phyloP scores from a whole-genome alignment of 2,888 invertebrate species.

The Hylaea fasciaria region DNA sequence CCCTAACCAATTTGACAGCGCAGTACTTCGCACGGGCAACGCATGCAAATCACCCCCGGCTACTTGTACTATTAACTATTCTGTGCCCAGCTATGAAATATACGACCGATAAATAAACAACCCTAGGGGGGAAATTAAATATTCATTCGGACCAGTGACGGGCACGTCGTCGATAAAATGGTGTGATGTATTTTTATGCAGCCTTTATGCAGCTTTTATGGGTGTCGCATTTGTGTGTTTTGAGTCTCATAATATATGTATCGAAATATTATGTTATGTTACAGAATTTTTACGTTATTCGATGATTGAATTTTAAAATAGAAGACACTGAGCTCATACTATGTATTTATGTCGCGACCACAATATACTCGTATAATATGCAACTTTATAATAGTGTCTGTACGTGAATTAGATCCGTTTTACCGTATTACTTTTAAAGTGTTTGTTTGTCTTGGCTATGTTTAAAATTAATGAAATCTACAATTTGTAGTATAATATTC shows the following conservation, averaged over 20 bases:
- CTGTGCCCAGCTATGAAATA: slow-evolving; percentile 74
- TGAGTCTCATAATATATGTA: slow-evolving; percentile 30
- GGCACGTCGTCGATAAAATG: slow-evolving; percentile 48
- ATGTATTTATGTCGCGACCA: no score
- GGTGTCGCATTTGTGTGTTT: slow-evolving; percentile 32
- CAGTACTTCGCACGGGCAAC: slow-evolving; percentile 51
- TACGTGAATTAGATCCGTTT: no score
- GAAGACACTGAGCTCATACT: no score
- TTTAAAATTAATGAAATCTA: no score
- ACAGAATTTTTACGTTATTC: not conserved
- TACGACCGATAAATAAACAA: slow-evolving; percentile 84
- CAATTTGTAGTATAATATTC: no score
- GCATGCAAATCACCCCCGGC: slow-evolving; percentile 75
- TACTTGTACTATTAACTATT: slow-evolving; percentile 32
- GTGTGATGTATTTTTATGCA: slow-evolving; percentile 30
- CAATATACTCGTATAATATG: no score
- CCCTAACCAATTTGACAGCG: slow-evolving; percentile 67
- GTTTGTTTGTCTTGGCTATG: no score
- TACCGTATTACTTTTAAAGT: no score
- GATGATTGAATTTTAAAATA: not conserved
- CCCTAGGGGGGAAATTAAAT: slow-evolving; percentile 83
- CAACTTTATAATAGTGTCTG: no score
- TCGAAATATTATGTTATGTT: slow-evolving; percentile 1
- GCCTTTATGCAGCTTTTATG: no score
- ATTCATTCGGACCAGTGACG: slow-evolving; percentile 72